phyloP scores from a whole-genome alignment of 1,140 invertebrate species.

The Galleria mellonella region DNA sequence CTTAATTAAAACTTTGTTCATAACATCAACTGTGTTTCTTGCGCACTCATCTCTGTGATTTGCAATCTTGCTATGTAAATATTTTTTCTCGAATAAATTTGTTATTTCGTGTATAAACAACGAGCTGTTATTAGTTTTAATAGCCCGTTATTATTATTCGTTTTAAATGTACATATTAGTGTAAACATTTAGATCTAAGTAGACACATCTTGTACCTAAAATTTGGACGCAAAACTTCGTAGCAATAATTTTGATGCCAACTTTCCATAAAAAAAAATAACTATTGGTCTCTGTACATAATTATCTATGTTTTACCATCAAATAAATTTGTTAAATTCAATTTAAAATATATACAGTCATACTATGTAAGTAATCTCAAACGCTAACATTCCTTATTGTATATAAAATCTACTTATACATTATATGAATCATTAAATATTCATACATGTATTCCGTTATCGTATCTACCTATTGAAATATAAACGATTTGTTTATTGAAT shows the following conservation, averaged over 20 bases:
- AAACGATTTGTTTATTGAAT: neutral
- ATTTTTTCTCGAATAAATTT: conserved; percentile 63
- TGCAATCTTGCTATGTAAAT: conserved; percentile 66
- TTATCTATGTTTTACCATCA: conserved; percentile 37
- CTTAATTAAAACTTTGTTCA: conserved; percentile 18
- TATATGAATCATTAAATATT: conserved; percentile 4
- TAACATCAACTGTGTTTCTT: conserved; percentile 27
- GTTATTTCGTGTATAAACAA: conserved; percentile 69
- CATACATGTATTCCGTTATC: conserved; percentile 7
- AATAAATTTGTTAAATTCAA: conserved; percentile 36
- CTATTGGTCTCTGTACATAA: conserved; percentile 57
- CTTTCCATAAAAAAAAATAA: conserved; percentile 50
- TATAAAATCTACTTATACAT: conserved; percentile 13
- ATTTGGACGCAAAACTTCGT: conserved; percentile 56
- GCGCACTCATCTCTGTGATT: conserved; percentile 64
- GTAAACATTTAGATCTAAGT: conserved; percentile 56
- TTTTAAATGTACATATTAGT: conserved; percentile 66
- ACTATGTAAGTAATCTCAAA: conserved; percentile 64
- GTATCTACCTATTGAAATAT: conserved; percentile 1
- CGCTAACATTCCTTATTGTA: conserved; percentile 66
- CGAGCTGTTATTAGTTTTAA: conserved; percentile 47
- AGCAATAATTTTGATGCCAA: conserved; percentile 72
- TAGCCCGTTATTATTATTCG: conserved; percentile 54
- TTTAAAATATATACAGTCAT: conserved; percentile 42
- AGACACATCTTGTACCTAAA: conserved; percentile 68